A percentile compares a stretch with the other conserved stretches of the same genome.
These are phyloP conservation scores for Dermatemys mawii DNA, from an alignment of 2,113 vertebrate genomes.

Conservation along the genomic window DNA sequence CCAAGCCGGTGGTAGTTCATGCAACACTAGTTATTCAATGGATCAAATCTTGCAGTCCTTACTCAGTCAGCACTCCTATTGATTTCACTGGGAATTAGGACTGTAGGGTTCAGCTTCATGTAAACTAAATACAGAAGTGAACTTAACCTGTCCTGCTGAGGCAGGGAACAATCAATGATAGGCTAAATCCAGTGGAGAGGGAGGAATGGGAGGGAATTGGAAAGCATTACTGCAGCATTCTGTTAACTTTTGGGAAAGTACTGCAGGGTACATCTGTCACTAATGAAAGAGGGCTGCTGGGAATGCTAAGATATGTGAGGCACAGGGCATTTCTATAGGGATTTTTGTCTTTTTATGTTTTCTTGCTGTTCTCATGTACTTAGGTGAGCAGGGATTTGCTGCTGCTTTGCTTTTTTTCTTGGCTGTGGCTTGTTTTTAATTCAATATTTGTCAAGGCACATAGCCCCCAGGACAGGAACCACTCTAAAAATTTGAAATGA, in stretches of 20 bases:
- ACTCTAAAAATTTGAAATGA: not conserved
- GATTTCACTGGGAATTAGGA: not conserved
- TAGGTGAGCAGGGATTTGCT: not conserved
- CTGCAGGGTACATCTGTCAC: not conserved
- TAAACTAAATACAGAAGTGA: not conserved
- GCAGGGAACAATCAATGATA: not conserved
- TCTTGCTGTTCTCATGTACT: not conserved
- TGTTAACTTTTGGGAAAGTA: not conserved
- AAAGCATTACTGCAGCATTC: not conserved
- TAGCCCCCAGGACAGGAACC: not conserved
- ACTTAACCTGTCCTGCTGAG: conserved; percentile 12
- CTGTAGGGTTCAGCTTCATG: not conserved
- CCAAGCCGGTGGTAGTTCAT: not conserved
- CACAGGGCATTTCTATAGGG: not conserved
- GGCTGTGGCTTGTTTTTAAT: not conserved
- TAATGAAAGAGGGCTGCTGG: not conserved
- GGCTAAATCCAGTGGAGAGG: conserved; percentile 19
- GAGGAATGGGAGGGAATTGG: not conserved
- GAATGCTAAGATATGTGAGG: not conserved
- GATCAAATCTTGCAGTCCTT: not conserved
- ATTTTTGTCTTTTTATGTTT: not conserved
- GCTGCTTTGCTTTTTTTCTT: not conserved
- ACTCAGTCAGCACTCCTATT: not conserved
- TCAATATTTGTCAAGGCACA: not conserved
- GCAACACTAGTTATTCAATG: not conserved